A percentile compares a stretch with the other conserved stretches of the same genome.
These are phyloP conservation scores for Biston stratarius DNA, from an alignment of 2,888 invertebrate species.

Conservation along the genomic window DNA sequence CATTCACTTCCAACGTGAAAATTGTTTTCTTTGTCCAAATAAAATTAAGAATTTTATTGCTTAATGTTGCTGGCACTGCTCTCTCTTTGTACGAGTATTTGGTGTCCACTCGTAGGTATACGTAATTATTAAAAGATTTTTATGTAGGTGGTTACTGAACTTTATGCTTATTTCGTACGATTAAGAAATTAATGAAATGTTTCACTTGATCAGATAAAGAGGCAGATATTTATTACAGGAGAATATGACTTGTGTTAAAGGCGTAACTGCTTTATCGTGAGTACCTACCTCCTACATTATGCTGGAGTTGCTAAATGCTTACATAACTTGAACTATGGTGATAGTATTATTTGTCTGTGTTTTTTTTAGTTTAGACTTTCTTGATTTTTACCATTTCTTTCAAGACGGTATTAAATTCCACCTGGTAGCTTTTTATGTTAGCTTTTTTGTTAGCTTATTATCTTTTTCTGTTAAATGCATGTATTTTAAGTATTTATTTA, in stretches of 20 bases:
- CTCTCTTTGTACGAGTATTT: constrained; percentile 47
- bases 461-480: too few species aligned
- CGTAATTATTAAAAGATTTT: constrained; percentile 42
- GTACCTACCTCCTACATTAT: not conserved
- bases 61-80: constrained; percentile 53
- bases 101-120: constrained; percentile 44
- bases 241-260: not conserved
- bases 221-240: constrained; percentile 22
- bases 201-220: constrained; percentile 33
- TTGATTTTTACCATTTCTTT: too few species aligned
- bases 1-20: constrained; percentile 67
- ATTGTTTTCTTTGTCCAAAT: constrained; percentile 74
- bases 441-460: too few species aligned
- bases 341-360: too few species aligned
- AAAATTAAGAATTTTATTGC: constrained; percentile 66
- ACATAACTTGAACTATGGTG: too few species aligned
- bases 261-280: not conserved
- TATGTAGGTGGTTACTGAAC: constrained; percentile 43
- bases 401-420: too few species aligned
- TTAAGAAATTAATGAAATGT: constrained; percentile 48
- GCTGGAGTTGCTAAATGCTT: too few species aligned
- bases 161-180: constrained; percentile 43
- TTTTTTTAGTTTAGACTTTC: too few species aligned
- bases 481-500: too few species aligned
- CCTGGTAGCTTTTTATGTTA: too few species aligned